These are phyloP conservation scores for Phalacrocorax pelagicus DNA, from an alignment of 2,113 vertebrate genomes.

Conservation along the genomic window DNA sequence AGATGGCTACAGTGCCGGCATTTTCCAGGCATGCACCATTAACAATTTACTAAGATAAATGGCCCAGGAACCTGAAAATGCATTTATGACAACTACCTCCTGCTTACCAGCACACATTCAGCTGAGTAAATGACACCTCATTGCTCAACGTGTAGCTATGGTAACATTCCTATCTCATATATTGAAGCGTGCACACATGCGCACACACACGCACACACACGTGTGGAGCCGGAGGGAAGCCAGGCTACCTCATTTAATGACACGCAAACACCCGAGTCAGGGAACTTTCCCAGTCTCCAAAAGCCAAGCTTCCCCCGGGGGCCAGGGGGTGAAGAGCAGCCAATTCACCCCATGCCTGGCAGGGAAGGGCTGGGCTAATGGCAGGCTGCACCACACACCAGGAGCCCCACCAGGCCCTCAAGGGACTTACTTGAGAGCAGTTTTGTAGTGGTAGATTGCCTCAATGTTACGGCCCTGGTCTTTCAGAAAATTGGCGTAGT, in stretches of 20 bases:
- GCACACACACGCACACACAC: background rate
- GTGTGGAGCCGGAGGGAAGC: background rate
- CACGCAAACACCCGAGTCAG: background rate
- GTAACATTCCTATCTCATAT: constrained; percentile 23
- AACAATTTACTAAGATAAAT: constrained; percentile 50
- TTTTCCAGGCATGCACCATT: constrained; percentile 29
- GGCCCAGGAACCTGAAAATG: constrained; percentile 8
- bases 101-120: background rate
- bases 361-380: background rate
- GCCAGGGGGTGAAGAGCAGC: background rate
- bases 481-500: constrained; percentile 98
- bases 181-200: background rate
- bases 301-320: background rate
- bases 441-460: constrained; percentile 92
- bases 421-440: constrained; percentile 81
- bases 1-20: background rate
- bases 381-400: background rate
- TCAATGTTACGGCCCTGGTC: constrained; percentile 85
- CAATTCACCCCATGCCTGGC: rapidly evolving
- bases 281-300: background rate
- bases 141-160: background rate
- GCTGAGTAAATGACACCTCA: background rate
- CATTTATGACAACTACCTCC: constrained; percentile 49
- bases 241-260: background rate
- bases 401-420: rapidly evolving